Evolutionary conservation across 2,888 invertebrate genomes (phyloP).

Genomic region (Drosophila paramelanica): DNA sequence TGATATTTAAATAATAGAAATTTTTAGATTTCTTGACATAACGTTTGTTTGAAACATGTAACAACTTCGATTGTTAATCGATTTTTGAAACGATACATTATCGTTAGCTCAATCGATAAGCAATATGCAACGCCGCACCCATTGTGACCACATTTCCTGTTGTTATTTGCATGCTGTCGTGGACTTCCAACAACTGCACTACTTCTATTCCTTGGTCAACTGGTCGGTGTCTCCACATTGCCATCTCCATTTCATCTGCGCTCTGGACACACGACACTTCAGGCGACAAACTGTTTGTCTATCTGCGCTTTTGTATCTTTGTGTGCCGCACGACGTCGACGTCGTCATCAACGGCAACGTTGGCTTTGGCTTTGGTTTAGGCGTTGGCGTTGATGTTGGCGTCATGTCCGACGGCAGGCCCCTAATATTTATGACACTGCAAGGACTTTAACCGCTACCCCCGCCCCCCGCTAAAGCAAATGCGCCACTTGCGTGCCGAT

Average conservation of each 20-base stretch:
- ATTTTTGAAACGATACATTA: not conserved
- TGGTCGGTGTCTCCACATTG: constrained; percentile 11
- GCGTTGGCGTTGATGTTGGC: constrained; percentile 17
- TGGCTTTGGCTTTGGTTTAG: constrained; percentile 1
- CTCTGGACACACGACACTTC: constrained; percentile 57
- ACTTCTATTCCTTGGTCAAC: constrained; percentile 5
- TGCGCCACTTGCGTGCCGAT: constrained; percentile 21
- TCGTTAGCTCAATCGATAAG: not conserved
- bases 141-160: constrained; percentile 1
- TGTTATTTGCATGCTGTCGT: constrained; percentile 14
- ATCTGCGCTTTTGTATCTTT: constrained; percentile 69
- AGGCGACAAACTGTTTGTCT: constrained; percentile 78
- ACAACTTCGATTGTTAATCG: not conserved
- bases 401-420: constrained; percentile 43
- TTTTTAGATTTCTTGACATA: no score
- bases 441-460: constrained; percentile 5
- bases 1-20: not conserved
- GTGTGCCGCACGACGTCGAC: constrained; percentile 25
- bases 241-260: constrained; percentile 22
- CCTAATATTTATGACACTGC: constrained; percentile 74
- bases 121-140: not conserved
- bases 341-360: not conserved
- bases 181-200: not conserved
- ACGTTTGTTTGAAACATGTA: no score
- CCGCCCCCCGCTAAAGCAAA: not conserved